phyloP scores from a whole-genome alignment of 2,797 vertebrate species.

The Hypotaenidia okinawae region DNA sequence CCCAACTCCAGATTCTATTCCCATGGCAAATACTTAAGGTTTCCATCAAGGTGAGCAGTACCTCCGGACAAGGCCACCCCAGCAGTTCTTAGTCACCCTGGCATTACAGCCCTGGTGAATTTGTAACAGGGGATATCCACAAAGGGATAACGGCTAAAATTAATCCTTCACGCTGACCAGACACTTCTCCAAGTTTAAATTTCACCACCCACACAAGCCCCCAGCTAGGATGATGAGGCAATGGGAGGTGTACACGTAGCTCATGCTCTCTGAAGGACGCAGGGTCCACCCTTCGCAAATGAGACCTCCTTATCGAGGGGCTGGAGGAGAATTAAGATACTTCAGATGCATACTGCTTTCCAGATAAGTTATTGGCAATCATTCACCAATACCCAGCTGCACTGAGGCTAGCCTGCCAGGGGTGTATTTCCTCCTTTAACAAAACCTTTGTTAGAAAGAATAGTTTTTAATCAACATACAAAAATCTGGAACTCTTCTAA shows the following conservation, averaged over 20 bases:
- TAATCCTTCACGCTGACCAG: not conserved
- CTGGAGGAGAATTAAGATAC: not conserved
- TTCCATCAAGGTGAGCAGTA: not conserved
- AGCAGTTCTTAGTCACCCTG: not conserved
- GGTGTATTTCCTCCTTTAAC: not conserved
- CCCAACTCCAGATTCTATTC: not conserved
- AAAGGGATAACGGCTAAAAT: not conserved
- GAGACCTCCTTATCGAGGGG: not conserved
- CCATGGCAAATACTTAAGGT: not conserved
- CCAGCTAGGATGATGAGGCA: not conserved
- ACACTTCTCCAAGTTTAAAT: not conserved
- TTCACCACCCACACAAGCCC: not conserved
- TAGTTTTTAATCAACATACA: constrained; percentile 40
- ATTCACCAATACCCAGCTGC: constrained; percentile 39
- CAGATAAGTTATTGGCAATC: constrained; percentile 30
- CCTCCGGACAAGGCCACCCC: not conserved
- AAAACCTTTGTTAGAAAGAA: not conserved
- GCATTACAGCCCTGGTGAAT: not conserved
- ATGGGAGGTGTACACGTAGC: not conserved
- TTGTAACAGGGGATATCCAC: not conserved
- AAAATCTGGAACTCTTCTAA: constrained; percentile 51
- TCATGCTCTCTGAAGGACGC: not conserved
- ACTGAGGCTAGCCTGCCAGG: not conserved
- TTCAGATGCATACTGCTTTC: not conserved
- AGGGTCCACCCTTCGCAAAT: not conserved